Base-by-base conservation (phyloP, 2,888 invertebrate genomes). In the Stictocephala bisonia region DNA sequence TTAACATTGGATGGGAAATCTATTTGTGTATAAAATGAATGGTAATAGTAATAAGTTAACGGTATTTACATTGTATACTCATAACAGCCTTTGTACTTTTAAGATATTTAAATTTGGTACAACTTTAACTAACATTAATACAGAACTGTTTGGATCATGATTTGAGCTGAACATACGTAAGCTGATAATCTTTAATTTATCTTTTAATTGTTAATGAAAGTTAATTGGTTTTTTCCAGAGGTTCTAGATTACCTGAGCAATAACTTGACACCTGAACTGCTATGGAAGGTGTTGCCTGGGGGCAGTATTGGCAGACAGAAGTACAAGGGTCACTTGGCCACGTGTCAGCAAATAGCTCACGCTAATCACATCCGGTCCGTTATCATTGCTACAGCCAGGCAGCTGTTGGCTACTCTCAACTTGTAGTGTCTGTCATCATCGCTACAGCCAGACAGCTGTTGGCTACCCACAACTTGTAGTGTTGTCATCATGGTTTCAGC, bases 401-500 rank as follows among this genome's bases (percentile, higher is more conserved):
- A 89, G 80, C 81, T 89, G 18, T 69, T 78, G 20, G 53, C 72
- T 26, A 73, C 71, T 1, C 68, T 75, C 15, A 75, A 75, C 40
- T 60, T 75, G 22, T 73, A 53, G 60, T 48, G 7, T 35, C 35
- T 11, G 35, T 35, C 35, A 35, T 35, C 35, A 11, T 50, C 24
- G 74, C 73, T 13, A 70, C 74, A 1, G 74, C 74, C 1, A 72
- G 73, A 58, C 73, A 73, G 44, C 72, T 76, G 15, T 68, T 76
- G 74, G 74, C 74, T 1, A 58, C 74, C 1, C 66, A 74, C 35
- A 74, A 76, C 68, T 48, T 74, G 24, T 74, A 76, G 27, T n/a
- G n/a, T n/a, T n/a, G 86, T 89, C 83, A 88, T 89, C 53, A 87
- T 87, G 77, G 86, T 87, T 6, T 89, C 89, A 29, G 88, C 88